Evolutionary conservation across 1,140 invertebrate genomes (phyloP).

Genomic region (Drosophila sechellia): DNA sequence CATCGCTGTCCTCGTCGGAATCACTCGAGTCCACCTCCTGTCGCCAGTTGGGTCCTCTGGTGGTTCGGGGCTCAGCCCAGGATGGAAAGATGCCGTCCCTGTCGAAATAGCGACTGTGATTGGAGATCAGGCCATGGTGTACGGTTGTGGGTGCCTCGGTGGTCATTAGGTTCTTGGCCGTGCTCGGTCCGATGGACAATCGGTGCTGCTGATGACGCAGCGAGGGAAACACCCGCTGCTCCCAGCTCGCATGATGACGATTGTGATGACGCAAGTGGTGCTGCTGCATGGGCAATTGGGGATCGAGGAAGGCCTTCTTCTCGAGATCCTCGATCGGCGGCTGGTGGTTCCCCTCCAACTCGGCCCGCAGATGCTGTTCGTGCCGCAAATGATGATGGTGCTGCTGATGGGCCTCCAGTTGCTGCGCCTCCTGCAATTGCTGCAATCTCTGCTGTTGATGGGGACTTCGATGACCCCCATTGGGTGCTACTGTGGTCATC

Average conservation of each 20-base stretch:
- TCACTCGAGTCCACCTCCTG: conserved; percentile 47
- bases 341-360: conserved; percentile 50
- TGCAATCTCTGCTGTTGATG: conserved; percentile 58
- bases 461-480: conserved; percentile 13
- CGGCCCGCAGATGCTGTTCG: conserved; percentile 68
- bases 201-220: conserved; percentile 53
- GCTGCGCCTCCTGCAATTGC: conserved; percentile 64
- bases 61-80: conserved; percentile 59
- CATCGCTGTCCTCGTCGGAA: conserved; percentile 51
- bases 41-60: conserved; percentile 66
- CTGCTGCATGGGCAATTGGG: conserved; percentile 50
- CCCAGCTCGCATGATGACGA: conserved; percentile 66
- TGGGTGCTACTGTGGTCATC: conserved; percentile 31
- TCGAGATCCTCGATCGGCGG: conserved; percentile 12
- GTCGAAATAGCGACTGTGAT: conserved; percentile 60
- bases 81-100: conserved; percentile 60
- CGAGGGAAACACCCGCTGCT: conserved; percentile 62
- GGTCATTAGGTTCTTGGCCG: conserved; percentile 15
- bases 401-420: conserved; percentile 33
- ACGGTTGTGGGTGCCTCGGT: conserved; percentile 27
- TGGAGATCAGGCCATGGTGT: conserved; percentile 23
- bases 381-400: conserved; percentile 67
- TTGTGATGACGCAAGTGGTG: conserved; percentile 74
- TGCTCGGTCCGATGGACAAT: conserved; percentile 13
- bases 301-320: conserved; percentile 13